Evolutionary conservation across 2,888 invertebrate genomes (phyloP).

Genomic region (Drosophila peninsularis): DNA sequence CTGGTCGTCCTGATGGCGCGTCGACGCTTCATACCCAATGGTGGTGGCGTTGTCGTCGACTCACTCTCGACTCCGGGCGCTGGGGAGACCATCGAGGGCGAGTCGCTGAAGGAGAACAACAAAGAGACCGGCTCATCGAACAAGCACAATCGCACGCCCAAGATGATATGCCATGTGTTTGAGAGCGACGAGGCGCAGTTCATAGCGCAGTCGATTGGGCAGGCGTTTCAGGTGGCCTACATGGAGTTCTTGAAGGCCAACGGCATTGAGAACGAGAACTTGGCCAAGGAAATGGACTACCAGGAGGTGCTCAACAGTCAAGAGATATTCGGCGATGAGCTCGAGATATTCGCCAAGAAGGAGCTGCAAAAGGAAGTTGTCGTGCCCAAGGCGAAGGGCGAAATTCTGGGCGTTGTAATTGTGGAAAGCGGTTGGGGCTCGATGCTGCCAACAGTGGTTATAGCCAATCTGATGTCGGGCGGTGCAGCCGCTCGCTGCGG

Average conservation of each 20-base stretch:
- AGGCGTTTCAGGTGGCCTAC: slow-evolving; percentile 99
- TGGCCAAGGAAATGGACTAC: slow-evolving; percentile 99
- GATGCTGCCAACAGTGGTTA: slow-evolving; percentile 99
- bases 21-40: slow-evolving; percentile 92
- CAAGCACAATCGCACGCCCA: slow-evolving; percentile 93
- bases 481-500: slow-evolving; percentile 99
- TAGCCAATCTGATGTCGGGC: slow-evolving; percentile 98
- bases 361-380: slow-evolving; percentile 99
- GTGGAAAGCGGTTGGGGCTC: slow-evolving; percentile 99
- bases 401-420: slow-evolving; percentile 98
- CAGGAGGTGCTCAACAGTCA: slow-evolving; percentile 99
- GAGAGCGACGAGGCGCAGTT: slow-evolving; percentile 99
- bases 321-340: slow-evolving; percentile 99
- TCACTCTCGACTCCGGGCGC: slow-evolving; percentile 25
- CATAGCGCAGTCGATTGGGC: slow-evolving; percentile 99
- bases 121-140: slow-evolving; percentile 49
- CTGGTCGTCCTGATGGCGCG: slow-evolving; percentile 99
- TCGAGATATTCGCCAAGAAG: slow-evolving; percentile 99
- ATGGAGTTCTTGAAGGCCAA: slow-evolving; percentile 99
- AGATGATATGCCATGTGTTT: slow-evolving; percentile 99
- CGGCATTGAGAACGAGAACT: slow-evolving; percentile 99
- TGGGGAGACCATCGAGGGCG: slow-evolving; percentile 27
- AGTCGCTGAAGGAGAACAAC: slow-evolving; percentile 34
- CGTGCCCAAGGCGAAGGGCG: slow-evolving; percentile 98
- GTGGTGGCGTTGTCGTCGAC: slow-evolving; percentile 33